Conservation (phyloP, 1,140 invertebrate species). For the Drosophila pseudoobscura region DNA sequence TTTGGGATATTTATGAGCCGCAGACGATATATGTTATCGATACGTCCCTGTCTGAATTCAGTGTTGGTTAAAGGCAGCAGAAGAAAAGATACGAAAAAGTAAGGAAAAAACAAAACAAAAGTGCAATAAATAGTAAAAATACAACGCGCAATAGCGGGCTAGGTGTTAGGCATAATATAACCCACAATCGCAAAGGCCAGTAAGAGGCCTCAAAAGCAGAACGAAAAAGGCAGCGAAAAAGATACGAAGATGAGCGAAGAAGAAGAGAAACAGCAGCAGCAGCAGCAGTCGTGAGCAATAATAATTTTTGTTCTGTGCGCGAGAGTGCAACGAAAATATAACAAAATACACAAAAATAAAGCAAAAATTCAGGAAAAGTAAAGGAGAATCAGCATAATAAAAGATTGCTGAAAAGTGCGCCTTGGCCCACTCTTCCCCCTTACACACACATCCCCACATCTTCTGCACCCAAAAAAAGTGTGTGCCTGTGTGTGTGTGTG, state of each 20-base stretch:
- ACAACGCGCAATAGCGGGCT: constrained; percentile 45
- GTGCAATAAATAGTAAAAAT: constrained; percentile 70
- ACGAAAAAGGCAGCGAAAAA: constrained; percentile 45
- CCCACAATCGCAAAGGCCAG: constrained; percentile 23
- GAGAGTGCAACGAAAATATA: constrained; percentile 72
- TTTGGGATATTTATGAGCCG: no score
- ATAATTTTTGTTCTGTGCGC: constrained; percentile 57
- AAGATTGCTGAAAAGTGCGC: constrained; percentile 64
- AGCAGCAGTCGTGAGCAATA: constrained; percentile 69
- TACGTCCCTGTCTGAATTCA: no score
- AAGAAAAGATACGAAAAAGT: constrained; percentile 62
- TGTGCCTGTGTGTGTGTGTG: constrained; percentile 33
- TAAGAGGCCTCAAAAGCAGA: constrained; percentile 37
- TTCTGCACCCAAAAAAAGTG: constrained; percentile 36
- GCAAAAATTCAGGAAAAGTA: constrained; percentile 22
- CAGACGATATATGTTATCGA: no score
- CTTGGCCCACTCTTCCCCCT: constrained; percentile 57
- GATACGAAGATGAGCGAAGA: constrained; percentile 71
- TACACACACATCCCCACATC: constrained; percentile 1
- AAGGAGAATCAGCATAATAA: constrained; percentile 8
- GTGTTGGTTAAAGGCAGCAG: not conserved
- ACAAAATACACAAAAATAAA: constrained; percentile 47
- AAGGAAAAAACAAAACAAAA: constrained; percentile 77
- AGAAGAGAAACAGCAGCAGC: constrained; percentile 66
- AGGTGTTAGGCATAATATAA: constrained; percentile 24